phyloP scores from a whole-genome alignment of 2,113 vertebrate genomes.

The Syrmaticus mikado region DNA sequence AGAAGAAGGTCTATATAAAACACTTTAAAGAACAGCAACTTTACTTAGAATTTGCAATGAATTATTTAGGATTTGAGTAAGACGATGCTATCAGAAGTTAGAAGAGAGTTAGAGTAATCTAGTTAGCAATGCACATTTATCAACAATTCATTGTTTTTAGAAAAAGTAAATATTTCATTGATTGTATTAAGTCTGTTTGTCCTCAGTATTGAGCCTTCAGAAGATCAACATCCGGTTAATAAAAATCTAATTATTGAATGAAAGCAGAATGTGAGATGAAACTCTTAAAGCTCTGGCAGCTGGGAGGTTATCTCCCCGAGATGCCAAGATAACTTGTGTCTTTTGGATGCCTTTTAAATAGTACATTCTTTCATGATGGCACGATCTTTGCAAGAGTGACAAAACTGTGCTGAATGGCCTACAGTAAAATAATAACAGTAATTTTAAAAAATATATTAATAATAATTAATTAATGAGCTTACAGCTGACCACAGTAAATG shows the following conservation, averaged over 20 bases:
- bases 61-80: slow-evolving; percentile 5
- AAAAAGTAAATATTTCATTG: neutral
- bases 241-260: slow-evolving; percentile 10
- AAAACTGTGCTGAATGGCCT: too few relatives aligned
- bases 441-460: too few relatives aligned
- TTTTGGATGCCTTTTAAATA: neutral
- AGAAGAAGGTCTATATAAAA: slow-evolving; percentile 14
- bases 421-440: too few relatives aligned
- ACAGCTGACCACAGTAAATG: too few relatives aligned
- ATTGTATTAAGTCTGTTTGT: neutral
- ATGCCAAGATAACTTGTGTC: neutral
- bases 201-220: neutral
- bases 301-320: neutral
- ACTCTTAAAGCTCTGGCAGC: neutral
- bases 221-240: neutral
- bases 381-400: neutral
- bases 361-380: neutral
- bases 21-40: slow-evolving; percentile 1
- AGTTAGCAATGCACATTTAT: neutral
- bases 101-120: neutral
- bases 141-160: neutral
- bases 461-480: too few relatives aligned
- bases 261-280: neutral
- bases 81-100: neutral
- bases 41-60: slow-evolving; percentile 24